These are phyloP conservation scores for Bombus terrestris DNA, from an alignment of 1,140 invertebrate genomes.

Conservation along the genomic window DNA sequence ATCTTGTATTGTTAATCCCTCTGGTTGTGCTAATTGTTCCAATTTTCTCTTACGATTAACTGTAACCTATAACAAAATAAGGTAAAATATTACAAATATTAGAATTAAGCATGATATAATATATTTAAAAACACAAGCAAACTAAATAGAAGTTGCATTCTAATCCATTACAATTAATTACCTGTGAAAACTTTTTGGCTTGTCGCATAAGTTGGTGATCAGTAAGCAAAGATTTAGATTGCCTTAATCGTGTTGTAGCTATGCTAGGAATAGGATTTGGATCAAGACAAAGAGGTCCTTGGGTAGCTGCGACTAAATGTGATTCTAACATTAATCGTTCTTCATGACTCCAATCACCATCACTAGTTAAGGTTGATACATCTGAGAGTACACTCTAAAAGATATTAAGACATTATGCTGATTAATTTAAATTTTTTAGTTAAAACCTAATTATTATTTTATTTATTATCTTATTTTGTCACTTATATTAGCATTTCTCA, in stretches of 20 bases:
- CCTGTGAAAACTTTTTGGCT: conserved; percentile 89
- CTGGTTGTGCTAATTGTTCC: conserved; percentile 91
- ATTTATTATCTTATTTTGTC: not conserved
- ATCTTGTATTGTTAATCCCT: conserved; percentile 89
- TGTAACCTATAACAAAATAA: conserved; percentile 83
- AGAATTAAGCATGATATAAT: conserved; percentile 4
- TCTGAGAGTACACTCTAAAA: conserved; percentile 89
- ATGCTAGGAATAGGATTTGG: conserved; percentile 91
- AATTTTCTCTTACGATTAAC: conserved; percentile 94
- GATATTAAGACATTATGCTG: not conserved
- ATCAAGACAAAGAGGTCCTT: conserved; percentile 93
- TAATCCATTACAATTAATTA: conserved; percentile 62
- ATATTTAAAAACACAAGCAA: not conserved
- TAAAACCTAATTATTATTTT: not conserved
- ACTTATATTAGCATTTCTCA: not conserved
- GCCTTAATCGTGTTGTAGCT: conserved; percentile 88
- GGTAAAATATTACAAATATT: not conserved
- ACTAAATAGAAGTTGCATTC: not conserved
- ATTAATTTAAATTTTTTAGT: not conserved
- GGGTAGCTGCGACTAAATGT: conserved; percentile 91
- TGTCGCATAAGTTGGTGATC: conserved; percentile 89
- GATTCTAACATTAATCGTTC: conserved; percentile 92
- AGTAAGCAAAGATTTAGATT: conserved; percentile 89
- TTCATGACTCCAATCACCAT: conserved; percentile 89
- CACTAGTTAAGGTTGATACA: conserved; percentile 87